A percentile compares a stretch with the other conserved stretches of the same genome.
Evolutionary conservation across 1,140 invertebrate species (phyloP).

Genomic region (Bombus impatiens): DNA sequence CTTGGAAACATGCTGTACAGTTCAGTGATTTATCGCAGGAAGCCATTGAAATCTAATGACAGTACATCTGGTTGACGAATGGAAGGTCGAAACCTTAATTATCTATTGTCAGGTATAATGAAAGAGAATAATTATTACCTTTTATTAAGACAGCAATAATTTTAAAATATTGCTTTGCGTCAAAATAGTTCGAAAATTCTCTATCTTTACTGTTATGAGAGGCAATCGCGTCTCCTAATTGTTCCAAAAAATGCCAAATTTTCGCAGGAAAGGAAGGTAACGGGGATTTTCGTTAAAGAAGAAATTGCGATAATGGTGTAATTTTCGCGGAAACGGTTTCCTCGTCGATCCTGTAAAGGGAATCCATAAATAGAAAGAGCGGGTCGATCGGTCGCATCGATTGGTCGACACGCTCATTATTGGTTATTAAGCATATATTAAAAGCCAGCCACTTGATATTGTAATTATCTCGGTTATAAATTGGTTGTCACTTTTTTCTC

Average conservation of each 20-base stretch:
- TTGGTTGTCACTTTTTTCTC: slow-evolving; percentile 74
- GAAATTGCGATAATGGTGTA: not conserved
- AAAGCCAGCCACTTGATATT: slow-evolving; percentile 71
- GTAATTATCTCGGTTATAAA: slow-evolving; percentile 76
- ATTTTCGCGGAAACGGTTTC: slow-evolving; percentile 11
- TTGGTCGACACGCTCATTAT: slow-evolving; percentile 61
- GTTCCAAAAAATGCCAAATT: not conserved
- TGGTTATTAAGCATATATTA: slow-evolving; percentile 66
- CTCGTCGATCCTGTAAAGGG: not conserved
- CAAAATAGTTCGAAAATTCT: too few species aligned
- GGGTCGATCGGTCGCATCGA: slow-evolving; percentile 36
- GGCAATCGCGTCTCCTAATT: too few species aligned
- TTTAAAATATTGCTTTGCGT: too few species aligned
- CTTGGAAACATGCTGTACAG: not conserved
- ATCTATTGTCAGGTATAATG: not conserved
- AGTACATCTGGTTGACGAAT: not conserved
- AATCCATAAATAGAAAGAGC: slow-evolving; percentile 36
- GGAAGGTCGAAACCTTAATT: not conserved
- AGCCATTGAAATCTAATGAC: not conserved
- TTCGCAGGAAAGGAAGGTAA: not conserved
- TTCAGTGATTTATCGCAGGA: not conserved
- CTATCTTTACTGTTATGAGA: too few species aligned
- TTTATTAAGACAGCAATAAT: too few species aligned
- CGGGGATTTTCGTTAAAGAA: not conserved
- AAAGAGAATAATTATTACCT: not conserved